phyloP scores from a whole-genome alignment of 2,113 vertebrate genomes.

The Ardeotis arabs region DNA sequence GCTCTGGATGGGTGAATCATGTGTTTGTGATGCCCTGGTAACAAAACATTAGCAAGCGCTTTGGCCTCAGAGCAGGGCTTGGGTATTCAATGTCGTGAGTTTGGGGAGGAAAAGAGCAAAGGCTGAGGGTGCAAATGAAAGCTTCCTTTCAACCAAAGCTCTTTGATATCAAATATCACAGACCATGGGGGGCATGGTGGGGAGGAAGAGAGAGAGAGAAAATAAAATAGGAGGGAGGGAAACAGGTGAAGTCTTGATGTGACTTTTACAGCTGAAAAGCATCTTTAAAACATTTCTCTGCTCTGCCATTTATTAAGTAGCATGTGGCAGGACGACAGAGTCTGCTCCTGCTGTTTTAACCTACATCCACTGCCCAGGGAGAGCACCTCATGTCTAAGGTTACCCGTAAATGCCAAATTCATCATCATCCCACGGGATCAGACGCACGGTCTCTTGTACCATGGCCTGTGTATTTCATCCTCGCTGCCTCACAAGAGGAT shows the following conservation, averaged over 20 bases:
- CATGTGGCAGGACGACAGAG: background rate
- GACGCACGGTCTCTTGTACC: background rate
- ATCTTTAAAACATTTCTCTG: background rate
- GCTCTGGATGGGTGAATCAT: rapidly evolving
- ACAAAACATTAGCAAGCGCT: background rate
- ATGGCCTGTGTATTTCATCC: background rate
- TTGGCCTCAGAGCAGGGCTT: background rate
- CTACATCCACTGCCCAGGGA: background rate
- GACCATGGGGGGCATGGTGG: background rate
- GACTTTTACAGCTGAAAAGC: background rate
- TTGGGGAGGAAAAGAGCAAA: background rate
- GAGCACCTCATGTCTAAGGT: background rate
- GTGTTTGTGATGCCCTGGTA: background rate
- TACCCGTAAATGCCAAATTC: background rate
- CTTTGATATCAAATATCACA: conserved; percentile 6
- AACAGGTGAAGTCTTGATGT: background rate
- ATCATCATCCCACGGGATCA: background rate
- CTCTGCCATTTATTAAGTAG: background rate
- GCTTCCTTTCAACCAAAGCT: background rate
- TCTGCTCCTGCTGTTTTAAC: background rate
- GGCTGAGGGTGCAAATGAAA: background rate
- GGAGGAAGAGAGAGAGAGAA: background rate
- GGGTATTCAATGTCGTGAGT: background rate
- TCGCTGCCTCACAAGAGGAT: background rate
- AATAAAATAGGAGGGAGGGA: background rate